Evolutionary conservation across 2,113 vertebrate genomes (phyloP).

Genomic region (Theristicus caerulescens): DNA sequence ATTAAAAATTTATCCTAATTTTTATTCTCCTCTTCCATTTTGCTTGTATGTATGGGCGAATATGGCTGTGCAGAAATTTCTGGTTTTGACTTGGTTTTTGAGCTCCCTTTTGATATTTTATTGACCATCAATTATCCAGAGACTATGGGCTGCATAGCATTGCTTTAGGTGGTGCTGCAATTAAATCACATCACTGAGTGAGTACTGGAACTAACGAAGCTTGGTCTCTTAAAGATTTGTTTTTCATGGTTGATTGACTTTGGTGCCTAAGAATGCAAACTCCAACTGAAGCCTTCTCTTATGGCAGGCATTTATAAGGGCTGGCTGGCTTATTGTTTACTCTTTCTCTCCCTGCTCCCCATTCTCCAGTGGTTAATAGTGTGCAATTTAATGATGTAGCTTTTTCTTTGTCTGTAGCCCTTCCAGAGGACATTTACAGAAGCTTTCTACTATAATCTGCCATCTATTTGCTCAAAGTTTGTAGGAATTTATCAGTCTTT

Average conservation of each 20-base stretch:
- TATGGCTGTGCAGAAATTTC: neutral
- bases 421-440: neutral
- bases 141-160: neutral
- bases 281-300: constrained; percentile 7
- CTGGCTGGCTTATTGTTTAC: neutral
- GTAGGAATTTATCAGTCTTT: neutral
- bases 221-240: constrained; percentile 38
- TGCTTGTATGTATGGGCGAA: neutral
- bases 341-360: neutral
- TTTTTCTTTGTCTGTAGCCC: neutral
- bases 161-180: constrained; percentile 39
- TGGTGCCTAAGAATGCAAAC: constrained; percentile 35
- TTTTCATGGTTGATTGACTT: constrained; percentile 47
- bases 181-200: constrained; percentile 27
- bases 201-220: constrained; percentile 46
- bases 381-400: neutral
- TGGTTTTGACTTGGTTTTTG: neutral
- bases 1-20: neutral
- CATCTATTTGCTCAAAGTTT: neutral
- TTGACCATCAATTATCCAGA: neutral
- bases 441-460: neutral
- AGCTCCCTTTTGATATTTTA: constrained; percentile 17
- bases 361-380: neutral
- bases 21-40: neutral
- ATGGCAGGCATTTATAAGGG: neutral